Percentiles rank a stretch among this genome's conserved stretches.
Conservation (phyloP, 2,113 vertebrate species). For the Pholis gunnellus region DNA sequence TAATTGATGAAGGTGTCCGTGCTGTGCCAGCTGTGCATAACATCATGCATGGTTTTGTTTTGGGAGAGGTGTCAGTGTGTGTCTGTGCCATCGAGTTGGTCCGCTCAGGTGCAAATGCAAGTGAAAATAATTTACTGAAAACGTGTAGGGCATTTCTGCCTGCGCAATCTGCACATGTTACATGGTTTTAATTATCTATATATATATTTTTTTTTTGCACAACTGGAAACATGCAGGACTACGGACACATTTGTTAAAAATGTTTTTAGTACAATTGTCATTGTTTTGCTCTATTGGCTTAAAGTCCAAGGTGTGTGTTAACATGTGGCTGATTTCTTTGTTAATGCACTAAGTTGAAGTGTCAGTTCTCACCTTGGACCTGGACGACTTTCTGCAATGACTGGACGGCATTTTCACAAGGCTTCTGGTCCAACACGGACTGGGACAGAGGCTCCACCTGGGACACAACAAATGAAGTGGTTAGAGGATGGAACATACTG, state of each 20-base stretch:
- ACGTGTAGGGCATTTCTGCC: not conserved
- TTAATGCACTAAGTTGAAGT: not conserved
- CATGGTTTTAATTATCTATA: not conserved
- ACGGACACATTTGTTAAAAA: not conserved
- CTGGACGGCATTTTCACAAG: conserved; percentile 88
- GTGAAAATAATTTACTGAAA: not conserved
- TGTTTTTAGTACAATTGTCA: not conserved
- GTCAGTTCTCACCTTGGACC: conserved; percentile 88
- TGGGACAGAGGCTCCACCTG: conserved; percentile 91
- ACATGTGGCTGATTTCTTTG: not conserved
- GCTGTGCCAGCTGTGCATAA: not conserved
- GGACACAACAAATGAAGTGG: not conserved
- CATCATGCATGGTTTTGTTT: not conserved
- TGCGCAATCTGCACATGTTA: not conserved
- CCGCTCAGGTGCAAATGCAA: conserved; percentile 13
- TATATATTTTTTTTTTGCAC: not conserved
- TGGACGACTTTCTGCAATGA: conserved; percentile 90
- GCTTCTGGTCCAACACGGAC: conserved; percentile 88
- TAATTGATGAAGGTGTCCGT: conserved; percentile 11
- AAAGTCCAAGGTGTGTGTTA: not conserved
- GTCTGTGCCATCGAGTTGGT: not conserved
- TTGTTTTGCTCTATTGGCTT: not conserved
- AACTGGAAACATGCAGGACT: not conserved
- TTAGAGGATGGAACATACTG: conserved; percentile 13
- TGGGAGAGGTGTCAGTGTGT: not conserved